phyloP scores from a whole-genome alignment of 2,888 invertebrate genomes.

The Clivina fossor region DNA sequence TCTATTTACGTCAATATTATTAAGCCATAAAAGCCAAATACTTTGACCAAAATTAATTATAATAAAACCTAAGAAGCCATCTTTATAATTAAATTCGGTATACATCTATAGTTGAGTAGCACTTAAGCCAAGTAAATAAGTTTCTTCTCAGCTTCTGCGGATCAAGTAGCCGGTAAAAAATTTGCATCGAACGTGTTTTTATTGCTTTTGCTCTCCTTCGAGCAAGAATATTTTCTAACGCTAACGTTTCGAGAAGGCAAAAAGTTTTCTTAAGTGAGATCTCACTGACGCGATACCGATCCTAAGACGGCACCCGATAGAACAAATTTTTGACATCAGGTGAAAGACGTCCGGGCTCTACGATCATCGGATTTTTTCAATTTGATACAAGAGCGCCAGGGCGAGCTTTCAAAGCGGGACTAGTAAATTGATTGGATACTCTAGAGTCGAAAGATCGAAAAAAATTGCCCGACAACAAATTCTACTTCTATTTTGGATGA shows the following conservation, averaged over 20 bases:
- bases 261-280: conserved; percentile 20
- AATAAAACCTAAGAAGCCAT: too few relatives aligned
- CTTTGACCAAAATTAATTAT: too few relatives aligned
- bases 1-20: too few relatives aligned
- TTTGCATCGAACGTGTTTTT: conserved; percentile 23
- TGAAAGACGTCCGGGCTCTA: too few relatives aligned
- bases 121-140: conserved; percentile 16
- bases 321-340: conserved; percentile 27
- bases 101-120: too few relatives aligned
- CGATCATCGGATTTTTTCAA: conserved; percentile 28
- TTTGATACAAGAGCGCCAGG: conserved; percentile 26
- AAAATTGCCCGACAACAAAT: conserved; percentile 12
- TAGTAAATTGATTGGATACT: conserved; percentile 12
- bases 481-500: conserved; percentile 12
- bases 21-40: too few relatives aligned
- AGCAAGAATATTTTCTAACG: too few relatives aligned
- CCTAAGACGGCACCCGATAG: conserved; percentile 13
- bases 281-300: conserved; percentile 12
- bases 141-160: conserved; percentile 3
- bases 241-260: neutral
- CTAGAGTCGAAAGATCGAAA: neutral
- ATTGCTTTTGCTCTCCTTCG: too few relatives aligned
- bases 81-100: too few relatives aligned
- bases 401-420: conserved; percentile 11
- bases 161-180: conserved; percentile 21